Base-by-base conservation (phyloP, 1,140 invertebrate species). In the Zaprionus capensis region DNA sequence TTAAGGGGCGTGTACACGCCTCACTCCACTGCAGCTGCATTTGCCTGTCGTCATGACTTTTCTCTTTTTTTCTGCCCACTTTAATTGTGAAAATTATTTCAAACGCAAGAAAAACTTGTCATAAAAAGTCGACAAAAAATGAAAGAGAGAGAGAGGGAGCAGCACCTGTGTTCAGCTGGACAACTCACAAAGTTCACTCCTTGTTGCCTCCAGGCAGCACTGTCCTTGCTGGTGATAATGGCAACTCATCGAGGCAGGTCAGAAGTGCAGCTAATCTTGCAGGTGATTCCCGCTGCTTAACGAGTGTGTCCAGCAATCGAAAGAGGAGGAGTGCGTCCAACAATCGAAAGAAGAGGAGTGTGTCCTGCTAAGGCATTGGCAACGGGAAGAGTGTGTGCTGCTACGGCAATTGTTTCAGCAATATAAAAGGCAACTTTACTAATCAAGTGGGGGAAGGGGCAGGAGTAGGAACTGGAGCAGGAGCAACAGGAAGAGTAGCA, bases 81-180 rank as follows among this genome's bases (percentile, higher is more conserved):
- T 90, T 90, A 90, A 90, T 88, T 85, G 85, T 82, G 70, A 58
- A 84, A 83, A 88, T 81, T 78, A 80, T 82, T 80, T 28, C 82
- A 76, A 46, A 44, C 57, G 73, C 66, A 67, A 34, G 31, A 34
- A 34, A 34, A 34, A 34, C 31, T 34, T 34, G 31, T 34, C 31
- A 34, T 34, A 34, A 34, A 34, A 34, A 34, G 31, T 34, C 9
- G 31, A 34, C 31, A 34, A 34, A 34, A 31, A 34, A 34, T 34
- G 28, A 1, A 6, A 31, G 1, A 7, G 2, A 11, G 31, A 11
- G 4, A 34, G 3, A 34, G 31, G 2, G 9, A 34, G 31, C 31
- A 34, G 31, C 28, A 31, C 6, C 6, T 31, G 28, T 31, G 28
- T 7, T 7, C 28, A 31, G 28, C 28, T 31, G 9, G 2, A 34